These are phyloP conservation scores for Sphinx pinastri DNA, from an alignment of 2,888 invertebrate species.

Conservation along the genomic window DNA sequence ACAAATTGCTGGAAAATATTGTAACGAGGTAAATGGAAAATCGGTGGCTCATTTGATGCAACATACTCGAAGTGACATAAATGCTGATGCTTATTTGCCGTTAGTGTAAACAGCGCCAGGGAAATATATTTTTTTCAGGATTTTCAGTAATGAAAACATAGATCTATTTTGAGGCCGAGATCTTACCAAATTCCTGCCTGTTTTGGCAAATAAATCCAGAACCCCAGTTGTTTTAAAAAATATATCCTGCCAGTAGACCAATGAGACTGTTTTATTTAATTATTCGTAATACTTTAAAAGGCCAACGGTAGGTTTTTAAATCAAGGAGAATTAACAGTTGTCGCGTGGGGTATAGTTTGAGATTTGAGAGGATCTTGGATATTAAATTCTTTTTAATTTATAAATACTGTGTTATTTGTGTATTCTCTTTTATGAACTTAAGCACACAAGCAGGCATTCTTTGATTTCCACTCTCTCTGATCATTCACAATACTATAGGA, in stretches of 20 bases:
- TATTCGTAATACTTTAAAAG: conserved; percentile 49
- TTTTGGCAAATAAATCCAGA: too few species aligned
- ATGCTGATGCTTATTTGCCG: too few species aligned
- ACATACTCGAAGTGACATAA: not conserved
- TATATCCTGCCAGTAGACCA: too few species aligned
- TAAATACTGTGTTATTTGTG: not conserved
- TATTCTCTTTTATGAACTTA: not conserved
- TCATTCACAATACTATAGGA: too few species aligned
- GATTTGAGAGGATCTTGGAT: not conserved
- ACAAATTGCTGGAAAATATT: not conserved
- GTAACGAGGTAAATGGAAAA: not conserved
- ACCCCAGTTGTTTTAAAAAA: too few species aligned
- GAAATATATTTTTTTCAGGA: too few species aligned
- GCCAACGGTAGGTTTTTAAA: conserved; percentile 45
- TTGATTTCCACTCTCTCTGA: too few species aligned
- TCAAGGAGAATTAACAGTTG: conserved; percentile 49
- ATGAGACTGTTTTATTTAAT: conserved; percentile 47
- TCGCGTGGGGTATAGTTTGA: conserved; percentile 36
- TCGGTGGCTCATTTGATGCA: not conserved
- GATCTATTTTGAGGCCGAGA: too few species aligned
- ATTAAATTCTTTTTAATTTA: not conserved
- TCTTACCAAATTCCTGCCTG: too few species aligned
- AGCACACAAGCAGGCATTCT: too few species aligned
- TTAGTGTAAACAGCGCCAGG: too few species aligned
- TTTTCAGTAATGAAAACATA: too few species aligned